These are phyloP conservation scores for Bombus affinis DNA, from an alignment of 1,140 invertebrate species.

Conservation along the genomic window DNA sequence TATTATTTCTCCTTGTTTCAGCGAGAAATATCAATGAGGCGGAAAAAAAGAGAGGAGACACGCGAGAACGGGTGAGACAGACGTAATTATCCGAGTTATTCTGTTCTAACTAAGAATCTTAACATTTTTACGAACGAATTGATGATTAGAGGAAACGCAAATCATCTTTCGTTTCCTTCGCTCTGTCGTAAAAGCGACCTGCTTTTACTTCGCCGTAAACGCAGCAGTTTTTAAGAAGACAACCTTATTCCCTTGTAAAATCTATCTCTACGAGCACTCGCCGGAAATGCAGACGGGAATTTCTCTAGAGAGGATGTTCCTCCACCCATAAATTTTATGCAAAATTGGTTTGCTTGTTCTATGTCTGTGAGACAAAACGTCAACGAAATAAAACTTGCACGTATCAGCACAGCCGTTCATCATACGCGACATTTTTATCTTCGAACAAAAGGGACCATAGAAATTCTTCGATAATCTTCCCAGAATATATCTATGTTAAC, in stretches of 20 bases:
- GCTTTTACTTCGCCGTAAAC: not conserved
- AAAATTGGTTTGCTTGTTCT: conserved; percentile 43
- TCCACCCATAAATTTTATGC: conserved; percentile 30
- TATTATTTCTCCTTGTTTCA: not conserved
- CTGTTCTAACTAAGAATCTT: not conserved
- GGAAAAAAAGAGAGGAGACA: not conserved
- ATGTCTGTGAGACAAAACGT: conserved; percentile 9
- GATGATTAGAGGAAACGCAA: not conserved
- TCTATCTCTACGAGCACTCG: conserved; percentile 18
- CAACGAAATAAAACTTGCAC: conserved; percentile 38
- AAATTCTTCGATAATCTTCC: conserved; percentile 1
- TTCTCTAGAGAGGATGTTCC: conserved; percentile 36
- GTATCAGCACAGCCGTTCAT: conserved; percentile 29
- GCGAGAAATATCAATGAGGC: not conserved
- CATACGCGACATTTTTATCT: conserved; percentile 14
- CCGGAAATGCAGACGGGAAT: conserved; percentile 20
- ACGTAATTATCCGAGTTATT: not conserved
- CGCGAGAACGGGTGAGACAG: too few relatives aligned
- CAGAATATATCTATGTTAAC: not conserved
- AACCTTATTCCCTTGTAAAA: conserved; percentile 30
- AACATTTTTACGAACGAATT: not conserved
- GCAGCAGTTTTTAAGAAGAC: conserved; percentile 24
- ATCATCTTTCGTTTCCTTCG: not conserved
- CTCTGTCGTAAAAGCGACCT: not conserved
- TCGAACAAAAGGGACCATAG: not conserved